These are phyloP conservation scores for Daktulosphaira vitifoliae DNA, from an alignment of 1,140 invertebrate species.

Conservation along the genomic window DNA sequence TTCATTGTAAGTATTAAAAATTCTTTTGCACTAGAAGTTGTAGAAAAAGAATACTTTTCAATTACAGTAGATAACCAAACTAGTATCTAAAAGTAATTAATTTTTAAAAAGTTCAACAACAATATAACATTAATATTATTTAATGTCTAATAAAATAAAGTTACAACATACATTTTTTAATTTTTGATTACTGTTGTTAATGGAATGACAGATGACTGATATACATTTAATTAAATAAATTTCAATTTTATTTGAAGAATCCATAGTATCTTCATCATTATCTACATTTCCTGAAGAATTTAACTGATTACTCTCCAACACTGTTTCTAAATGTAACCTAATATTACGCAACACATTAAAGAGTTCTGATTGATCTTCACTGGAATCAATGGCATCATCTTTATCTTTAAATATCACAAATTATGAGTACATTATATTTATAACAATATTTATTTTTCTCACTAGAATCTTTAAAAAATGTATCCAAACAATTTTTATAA, in stretches of 20 bases:
- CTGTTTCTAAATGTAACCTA: conserved; percentile 3
- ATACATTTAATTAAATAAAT: not conserved
- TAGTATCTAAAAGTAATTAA: not conserved
- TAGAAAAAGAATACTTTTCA: conserved; percentile 15
- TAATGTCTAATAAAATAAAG: no score
- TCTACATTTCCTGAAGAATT: not conserved
- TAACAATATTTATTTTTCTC: not conserved
- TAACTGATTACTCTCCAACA: conserved; percentile 1
- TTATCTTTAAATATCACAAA: not conserved
- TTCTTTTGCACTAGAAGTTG: not conserved
- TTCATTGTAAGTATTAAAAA: not conserved
- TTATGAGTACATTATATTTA: no score
- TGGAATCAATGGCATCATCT: not conserved
- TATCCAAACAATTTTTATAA: conserved; percentile 10
- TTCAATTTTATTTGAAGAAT: conserved; percentile 1
- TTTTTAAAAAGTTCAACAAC: no score
- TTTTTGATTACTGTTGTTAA: not conserved
- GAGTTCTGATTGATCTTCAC: not conserved
- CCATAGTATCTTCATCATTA: not conserved
- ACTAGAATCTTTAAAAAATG: conserved; percentile 9
- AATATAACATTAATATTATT: no score
- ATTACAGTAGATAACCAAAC: not conserved
- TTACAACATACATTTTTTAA: conserved; percentile 26
- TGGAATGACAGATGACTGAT: not conserved
- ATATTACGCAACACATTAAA: conserved; percentile 8